A percentile compares a stretch with the other conserved stretches of the same genome.
Evolutionary conservation across 2,888 invertebrate genomes (phyloP).

Genomic region (Neelides folsomi): DNA sequence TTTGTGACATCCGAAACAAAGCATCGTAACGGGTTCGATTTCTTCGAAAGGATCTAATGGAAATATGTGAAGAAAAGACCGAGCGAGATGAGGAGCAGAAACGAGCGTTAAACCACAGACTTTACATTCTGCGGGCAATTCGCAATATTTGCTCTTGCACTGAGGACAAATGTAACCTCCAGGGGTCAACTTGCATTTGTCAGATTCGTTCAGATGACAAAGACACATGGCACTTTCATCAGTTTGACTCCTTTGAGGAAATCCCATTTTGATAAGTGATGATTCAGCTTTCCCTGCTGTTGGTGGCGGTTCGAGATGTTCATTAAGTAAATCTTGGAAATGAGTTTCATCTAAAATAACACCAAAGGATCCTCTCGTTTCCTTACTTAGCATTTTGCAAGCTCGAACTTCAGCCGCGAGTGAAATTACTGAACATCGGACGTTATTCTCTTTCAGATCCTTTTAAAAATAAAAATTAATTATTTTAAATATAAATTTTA

Average conservation of each 20-base stretch:
- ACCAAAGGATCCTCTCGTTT: conserved; percentile 76
- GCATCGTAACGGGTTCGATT: conserved; percentile 42
- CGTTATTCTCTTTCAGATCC: conserved; percentile 57
- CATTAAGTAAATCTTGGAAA: conserved; percentile 43
- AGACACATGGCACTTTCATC: conserved; percentile 46
- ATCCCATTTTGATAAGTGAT: conserved; percentile 90
- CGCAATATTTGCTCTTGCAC: conserved; percentile 94
- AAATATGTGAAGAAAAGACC: conserved; percentile 94
- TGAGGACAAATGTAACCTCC: conserved; percentile 85
- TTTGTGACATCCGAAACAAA: conserved; percentile 33
- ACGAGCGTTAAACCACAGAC: conserved; percentile 90
- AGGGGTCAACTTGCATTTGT: conserved; percentile 20
- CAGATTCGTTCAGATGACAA: conserved; percentile 24
- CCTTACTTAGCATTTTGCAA: conserved; percentile 68
- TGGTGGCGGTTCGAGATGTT: conserved; percentile 47
- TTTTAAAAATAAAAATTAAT: conserved; percentile 3
- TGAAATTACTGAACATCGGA: conserved; percentile 88
- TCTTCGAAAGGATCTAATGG: conserved; percentile 78
- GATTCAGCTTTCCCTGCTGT: conserved; percentile 46
- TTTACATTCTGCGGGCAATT: conserved; percentile 91
- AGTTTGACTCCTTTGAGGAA: conserved; percentile 60
- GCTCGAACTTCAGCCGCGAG: conserved; percentile 89
- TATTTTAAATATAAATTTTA: too few relatives aligned
- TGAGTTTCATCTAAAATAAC: conserved; percentile 74
- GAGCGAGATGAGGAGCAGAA: conserved; percentile 92